These are phyloP conservation scores for Euplagia quadripunctaria DNA, from an alignment of 2,888 invertebrate species.

Conservation along the genomic window DNA sequence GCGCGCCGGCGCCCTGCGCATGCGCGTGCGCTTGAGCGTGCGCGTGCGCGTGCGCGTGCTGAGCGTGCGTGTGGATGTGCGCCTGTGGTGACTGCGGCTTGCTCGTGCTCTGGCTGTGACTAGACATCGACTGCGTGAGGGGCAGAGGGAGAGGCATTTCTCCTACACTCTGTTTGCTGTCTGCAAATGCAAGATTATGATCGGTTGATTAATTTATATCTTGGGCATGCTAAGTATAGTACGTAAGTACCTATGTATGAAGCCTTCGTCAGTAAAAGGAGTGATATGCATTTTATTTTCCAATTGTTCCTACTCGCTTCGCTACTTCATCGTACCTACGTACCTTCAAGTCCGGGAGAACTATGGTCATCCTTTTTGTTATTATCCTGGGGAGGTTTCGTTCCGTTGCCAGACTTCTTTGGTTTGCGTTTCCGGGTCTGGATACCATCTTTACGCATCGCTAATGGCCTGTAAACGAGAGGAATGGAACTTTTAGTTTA, in stretches of 20 bases:
- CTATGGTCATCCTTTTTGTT: constrained; percentile 80
- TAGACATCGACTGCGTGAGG: constrained; percentile 66
- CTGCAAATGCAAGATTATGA: constrained; percentile 49
- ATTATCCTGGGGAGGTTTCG: constrained; percentile 74
- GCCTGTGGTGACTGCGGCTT: constrained; percentile 59
- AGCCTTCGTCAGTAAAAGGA: too few species aligned
- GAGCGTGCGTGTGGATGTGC: constrained; percentile 70
- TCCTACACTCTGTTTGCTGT: constrained; percentile 79
- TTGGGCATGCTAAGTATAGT: too few species aligned
- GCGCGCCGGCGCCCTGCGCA: constrained; percentile 29
- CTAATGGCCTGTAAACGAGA: constrained; percentile 89
- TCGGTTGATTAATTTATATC: background rate
- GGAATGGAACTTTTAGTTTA: background rate
- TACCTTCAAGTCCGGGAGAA: constrained; percentile 80
- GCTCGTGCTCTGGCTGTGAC: constrained; percentile 42
- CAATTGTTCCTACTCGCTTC: too few species aligned
- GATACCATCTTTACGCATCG: constrained; percentile 98
- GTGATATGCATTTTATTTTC: too few species aligned
- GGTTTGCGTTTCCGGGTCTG: constrained; percentile 98
- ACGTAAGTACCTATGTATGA: too few species aligned
- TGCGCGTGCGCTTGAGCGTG: constrained; percentile 60
- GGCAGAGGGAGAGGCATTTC: constrained; percentile 80
- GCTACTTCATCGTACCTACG: too few species aligned
- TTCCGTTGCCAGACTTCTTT: constrained; percentile 90
- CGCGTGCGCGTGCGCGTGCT: constrained; percentile 73